phyloP scores from a whole-genome alignment of 2,888 invertebrate genomes.

The Drosophila stalkeri region DNA sequence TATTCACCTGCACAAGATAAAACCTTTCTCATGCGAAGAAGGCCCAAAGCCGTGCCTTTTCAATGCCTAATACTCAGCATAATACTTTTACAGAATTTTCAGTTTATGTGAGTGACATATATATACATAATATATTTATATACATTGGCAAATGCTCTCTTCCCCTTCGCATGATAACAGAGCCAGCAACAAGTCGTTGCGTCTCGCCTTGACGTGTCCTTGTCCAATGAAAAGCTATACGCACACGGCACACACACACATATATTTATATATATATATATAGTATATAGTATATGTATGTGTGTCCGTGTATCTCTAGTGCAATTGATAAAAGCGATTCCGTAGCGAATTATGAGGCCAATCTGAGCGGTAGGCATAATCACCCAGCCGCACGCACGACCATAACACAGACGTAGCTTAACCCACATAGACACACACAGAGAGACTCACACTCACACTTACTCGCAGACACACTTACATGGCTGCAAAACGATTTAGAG shows the following conservation, averaged over 20 bases:
- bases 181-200: slow-evolving; percentile 47
- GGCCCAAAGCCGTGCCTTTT: background rate
- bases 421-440: slow-evolving; percentile 11
- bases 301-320: slow-evolving; percentile 11
- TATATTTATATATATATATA: background rate
- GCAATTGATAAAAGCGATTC: slow-evolving; percentile 53
- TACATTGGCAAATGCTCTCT: background rate
- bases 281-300: too few species aligned
- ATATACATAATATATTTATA: background rate
- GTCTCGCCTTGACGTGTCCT: slow-evolving; percentile 39
- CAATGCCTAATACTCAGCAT: background rate
- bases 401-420: slow-evolving; percentile 6
- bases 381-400: slow-evolving; percentile 47
- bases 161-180: slow-evolving; percentile 6
- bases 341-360: slow-evolving; percentile 50
- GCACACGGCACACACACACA: slow-evolving; percentile 13
- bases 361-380: slow-evolving; percentile 46
- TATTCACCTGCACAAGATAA: background rate
- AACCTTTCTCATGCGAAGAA: background rate
- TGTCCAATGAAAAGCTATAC: slow-evolving; percentile 31
- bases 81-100: background rate
- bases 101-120: background rate
- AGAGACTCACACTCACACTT: background rate
- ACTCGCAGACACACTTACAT: slow-evolving; percentile 4
- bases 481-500: slow-evolving; percentile 24